Percentiles rank a stretch among this genome's conserved stretches.
These are phyloP conservation scores for Virgularia gustaviana DNA, from an alignment of 92 coral and sea anemone genomes.

Conservation along the genomic window DNA sequence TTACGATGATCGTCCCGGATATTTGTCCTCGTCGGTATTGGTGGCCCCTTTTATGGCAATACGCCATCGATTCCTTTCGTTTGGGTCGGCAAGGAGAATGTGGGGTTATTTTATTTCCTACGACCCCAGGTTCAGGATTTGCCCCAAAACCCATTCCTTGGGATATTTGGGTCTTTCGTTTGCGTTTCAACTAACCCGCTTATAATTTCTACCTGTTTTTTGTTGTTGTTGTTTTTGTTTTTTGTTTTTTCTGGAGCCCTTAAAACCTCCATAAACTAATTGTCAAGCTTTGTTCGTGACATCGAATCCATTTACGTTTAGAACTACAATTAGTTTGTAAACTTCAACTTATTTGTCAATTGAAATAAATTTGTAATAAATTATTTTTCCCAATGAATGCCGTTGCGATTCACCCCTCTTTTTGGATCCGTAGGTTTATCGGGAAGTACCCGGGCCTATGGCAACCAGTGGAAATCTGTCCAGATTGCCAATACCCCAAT, in stretches of 20 bases:
- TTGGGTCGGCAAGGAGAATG: conserved; percentile 3
- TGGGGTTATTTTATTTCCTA: neutral
- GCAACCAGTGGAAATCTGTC: neutral
- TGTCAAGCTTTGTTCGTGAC: too few relatives aligned
- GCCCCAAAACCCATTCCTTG: conserved; percentile 21
- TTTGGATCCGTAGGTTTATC: too few relatives aligned
- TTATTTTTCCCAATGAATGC: too few relatives aligned
- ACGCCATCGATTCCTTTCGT: neutral
- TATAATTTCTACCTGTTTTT: conserved; percentile 37
- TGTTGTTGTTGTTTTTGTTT: conserved; percentile 33
- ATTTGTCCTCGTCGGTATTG: too few relatives aligned
- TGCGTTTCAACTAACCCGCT: conserved; percentile 43
- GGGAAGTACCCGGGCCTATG: neutral
- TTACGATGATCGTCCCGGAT: conserved; percentile 41
- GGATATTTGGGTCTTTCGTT: conserved; percentile 44
- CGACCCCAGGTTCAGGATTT: conserved; percentile 44
- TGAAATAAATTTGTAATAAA: too few relatives aligned
- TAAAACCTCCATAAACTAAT: too few relatives aligned
- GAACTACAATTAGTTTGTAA: too few relatives aligned
- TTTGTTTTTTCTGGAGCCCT: too few relatives aligned
- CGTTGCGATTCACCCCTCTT: too few relatives aligned
- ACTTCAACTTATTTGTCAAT: too few relatives aligned
- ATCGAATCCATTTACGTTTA: too few relatives aligned
- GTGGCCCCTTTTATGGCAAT: too few relatives aligned
- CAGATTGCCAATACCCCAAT: neutral